Evolutionary conservation across 2,113 vertebrate species (phyloP).

Genomic region (Eulacestoma nigropectus): DNA sequence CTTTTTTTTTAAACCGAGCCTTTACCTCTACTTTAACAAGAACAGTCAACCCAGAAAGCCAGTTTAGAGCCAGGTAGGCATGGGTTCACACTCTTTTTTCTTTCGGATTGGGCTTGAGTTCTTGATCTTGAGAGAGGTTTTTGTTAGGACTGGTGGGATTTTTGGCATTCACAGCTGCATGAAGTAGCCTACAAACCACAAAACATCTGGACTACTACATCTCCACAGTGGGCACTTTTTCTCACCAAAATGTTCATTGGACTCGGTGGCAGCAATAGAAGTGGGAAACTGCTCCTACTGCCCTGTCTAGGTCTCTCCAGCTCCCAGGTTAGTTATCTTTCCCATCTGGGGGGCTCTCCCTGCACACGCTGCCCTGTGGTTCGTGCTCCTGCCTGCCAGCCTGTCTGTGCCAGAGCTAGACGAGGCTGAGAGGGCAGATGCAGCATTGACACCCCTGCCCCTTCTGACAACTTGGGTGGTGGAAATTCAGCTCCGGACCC

Average conservation of each 20-base stretch:
- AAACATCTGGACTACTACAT: background rate
- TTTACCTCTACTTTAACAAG: background rate
- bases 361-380: accelerated
- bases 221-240: background rate
- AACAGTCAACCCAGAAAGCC: background rate
- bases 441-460: background rate
- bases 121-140: background rate
- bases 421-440: background rate
- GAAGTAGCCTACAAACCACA: background rate
- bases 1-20: background rate
- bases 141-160: background rate
- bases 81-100: background rate
- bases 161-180: background rate
- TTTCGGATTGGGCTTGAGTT: background rate
- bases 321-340: background rate
- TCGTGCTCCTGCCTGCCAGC: background rate
- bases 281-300: background rate
- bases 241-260: background rate
- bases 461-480: background rate
- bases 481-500: background rate
- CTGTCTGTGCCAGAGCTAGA: background rate
- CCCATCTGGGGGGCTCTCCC: background rate
- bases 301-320: background rate
- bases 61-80: background rate
- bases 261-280: background rate